A percentile compares a stretch with the other conserved stretches of the same genome.
Evolutionary conservation across 2,113 vertebrate species (phyloP).

Genomic region (Brachyhypopomus occidentalis): DNA sequence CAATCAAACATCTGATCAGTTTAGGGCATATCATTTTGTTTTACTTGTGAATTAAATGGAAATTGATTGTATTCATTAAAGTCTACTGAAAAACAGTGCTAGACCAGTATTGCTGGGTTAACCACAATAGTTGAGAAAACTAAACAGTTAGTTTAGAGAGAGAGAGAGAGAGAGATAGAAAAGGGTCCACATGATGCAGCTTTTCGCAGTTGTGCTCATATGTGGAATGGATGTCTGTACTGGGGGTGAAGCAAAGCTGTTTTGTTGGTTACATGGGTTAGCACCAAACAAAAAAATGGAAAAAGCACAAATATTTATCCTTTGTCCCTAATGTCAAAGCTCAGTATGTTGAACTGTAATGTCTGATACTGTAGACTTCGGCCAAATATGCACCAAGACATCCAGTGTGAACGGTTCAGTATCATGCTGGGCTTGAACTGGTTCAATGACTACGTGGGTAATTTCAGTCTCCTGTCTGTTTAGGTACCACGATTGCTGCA

Average conservation of each 20-base stretch:
- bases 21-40: too few species aligned
- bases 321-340: constrained; percentile 1
- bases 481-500: background rate
- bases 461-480: background rate
- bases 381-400: background rate
- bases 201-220: constrained; percentile 52
- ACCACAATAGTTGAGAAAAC: too few species aligned
- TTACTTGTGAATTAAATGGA: too few species aligned
- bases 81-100: too few species aligned
- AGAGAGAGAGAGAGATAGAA: too few species aligned
- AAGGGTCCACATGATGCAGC: constrained; percentile 65
- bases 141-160: background rate
- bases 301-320: background rate
- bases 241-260: constrained; percentile 31
- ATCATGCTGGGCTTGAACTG: background rate
- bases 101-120: too few species aligned
- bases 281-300: background rate
- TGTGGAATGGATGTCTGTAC: constrained; percentile 62
- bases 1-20: too few species aligned
- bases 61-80: too few species aligned
- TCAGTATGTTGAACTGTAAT: background rate
- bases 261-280: too few species aligned
- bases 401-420: background rate
- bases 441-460: background rate
- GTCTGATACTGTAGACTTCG: background rate